Evolutionary conservation across 2,113 vertebrate species (phyloP).

Genomic region (Asarcornis scutulata): DNA sequence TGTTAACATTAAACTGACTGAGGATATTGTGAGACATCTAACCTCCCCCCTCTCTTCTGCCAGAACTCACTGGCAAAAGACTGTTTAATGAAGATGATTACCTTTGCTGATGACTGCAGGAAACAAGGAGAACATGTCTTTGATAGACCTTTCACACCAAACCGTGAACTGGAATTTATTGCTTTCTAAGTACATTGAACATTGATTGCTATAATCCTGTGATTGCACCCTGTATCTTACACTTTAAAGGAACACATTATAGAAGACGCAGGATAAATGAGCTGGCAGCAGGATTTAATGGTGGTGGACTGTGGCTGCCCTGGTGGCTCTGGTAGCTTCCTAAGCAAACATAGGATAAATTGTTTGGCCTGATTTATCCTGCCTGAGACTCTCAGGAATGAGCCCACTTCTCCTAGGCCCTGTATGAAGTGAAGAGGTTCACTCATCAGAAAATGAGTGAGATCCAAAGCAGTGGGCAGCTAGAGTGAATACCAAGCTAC

Average conservation of each 20-base stretch:
- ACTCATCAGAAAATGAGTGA: background rate
- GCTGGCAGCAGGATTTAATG: background rate
- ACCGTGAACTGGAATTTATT: background rate
- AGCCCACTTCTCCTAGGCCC: background rate
- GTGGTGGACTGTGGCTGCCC: background rate
- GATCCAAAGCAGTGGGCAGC: background rate
- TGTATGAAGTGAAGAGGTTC: background rate
- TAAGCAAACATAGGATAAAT: background rate
- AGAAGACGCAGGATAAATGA: background rate
- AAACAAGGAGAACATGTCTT: background rate
- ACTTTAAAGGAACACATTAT: background rate
- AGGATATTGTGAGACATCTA: background rate
- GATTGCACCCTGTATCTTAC: background rate
- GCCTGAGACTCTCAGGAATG: background rate
- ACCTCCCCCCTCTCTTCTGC: background rate
- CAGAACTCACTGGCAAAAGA: background rate
- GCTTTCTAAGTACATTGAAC: background rate
- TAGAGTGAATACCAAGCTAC: background rate
- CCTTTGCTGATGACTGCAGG: background rate
- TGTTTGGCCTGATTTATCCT: background rate
- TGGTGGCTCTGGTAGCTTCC: background rate
- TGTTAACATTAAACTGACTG: background rate
- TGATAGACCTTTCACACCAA: background rate
- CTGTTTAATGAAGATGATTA: background rate
- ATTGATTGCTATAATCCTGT: background rate